Conservation (phyloP, 1,140 invertebrate genomes). For the Rhopalosiphum maidis region DNA sequence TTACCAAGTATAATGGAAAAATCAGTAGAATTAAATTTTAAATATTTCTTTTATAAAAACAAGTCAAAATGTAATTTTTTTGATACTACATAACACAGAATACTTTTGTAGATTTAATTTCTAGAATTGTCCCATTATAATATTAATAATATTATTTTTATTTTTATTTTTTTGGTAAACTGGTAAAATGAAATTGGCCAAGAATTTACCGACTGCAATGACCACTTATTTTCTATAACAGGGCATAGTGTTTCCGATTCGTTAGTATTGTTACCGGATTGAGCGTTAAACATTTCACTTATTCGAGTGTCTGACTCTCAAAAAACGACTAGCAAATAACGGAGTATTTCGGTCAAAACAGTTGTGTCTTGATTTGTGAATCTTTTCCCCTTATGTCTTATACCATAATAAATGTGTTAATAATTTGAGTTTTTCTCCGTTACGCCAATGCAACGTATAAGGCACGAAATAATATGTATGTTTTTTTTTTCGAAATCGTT, state of each 20-base stretch:
- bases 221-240: background rate
- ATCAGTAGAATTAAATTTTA: background rate
- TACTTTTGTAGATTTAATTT: background rate
- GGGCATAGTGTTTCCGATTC: background rate
- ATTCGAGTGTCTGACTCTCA: background rate
- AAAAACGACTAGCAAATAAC: background rate
- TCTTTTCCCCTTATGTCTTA: background rate
- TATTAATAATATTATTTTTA: background rate
- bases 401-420: background rate
- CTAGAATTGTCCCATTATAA: background rate
- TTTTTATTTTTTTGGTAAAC: background rate
- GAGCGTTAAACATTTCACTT: too few relatives aligned
- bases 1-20: background rate
- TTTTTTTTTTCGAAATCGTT: constrained; percentile 14
- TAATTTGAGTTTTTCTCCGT: background rate
- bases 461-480: background rate
- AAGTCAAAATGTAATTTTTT: too few relatives aligned
- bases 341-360: background rate
- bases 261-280: too few relatives aligned
- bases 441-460: background rate
- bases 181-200: background rate
- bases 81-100: too few relatives aligned
- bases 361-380: background rate
- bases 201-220: background rate
- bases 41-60: background rate